Evolutionary conservation across 2,888 invertebrate genomes (phyloP), one percentile per base, ranked within the genome.

Genomic region (Myopa tessellatipennis): DNA sequence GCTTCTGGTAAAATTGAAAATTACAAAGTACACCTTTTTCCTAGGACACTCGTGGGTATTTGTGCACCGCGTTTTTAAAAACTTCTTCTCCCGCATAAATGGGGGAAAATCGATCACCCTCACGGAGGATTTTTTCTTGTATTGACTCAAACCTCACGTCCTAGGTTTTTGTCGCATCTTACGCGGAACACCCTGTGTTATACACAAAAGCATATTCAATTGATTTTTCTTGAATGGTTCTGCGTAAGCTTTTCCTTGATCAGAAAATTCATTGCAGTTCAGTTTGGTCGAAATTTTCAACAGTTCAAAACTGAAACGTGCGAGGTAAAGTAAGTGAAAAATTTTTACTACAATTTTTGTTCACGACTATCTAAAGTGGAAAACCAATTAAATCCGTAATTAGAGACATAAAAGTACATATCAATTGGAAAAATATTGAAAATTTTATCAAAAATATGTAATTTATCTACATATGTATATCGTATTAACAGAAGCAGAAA

Each of bases 221-320:
- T 75, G 34, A 63, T 68, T 72, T 40, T 60, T 65, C 55, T 18
- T 52, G 34, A 16, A 50, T 16, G n/a, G 18, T 38, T 16, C 4
- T 65, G 26, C 26, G 26, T 26, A 26, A 26, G 26, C 5, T 75
- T 68, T 75, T n/a, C 45, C 40, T 26, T 69, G 68, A 58, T 55
- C 69, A 69, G 75, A 75, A 69, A 75, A 58, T 69, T 55, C 69
- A 69, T 60, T 75, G n/a, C 14, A 45, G 10, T 75, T 77, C 78
- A 79, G 79, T 78, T 67, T 74, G 74, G 74, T 76, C 71, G 76
- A 76, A 71, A 69, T 74, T 78, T 79, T 79, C 74, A 77, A 65
- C 79, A 73, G 77, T 55, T 71, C 55, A 77, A 74, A 77, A 72
- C 71, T 14, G 60, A 76, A 78, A 74, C 74, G 74, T 74, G 74